Percentiles rank a stretch among this genome's conserved stretches.
phyloP scores from a whole-genome alignment of 2,797 vertebrate genomes.

The Acanthornis magna region DNA sequence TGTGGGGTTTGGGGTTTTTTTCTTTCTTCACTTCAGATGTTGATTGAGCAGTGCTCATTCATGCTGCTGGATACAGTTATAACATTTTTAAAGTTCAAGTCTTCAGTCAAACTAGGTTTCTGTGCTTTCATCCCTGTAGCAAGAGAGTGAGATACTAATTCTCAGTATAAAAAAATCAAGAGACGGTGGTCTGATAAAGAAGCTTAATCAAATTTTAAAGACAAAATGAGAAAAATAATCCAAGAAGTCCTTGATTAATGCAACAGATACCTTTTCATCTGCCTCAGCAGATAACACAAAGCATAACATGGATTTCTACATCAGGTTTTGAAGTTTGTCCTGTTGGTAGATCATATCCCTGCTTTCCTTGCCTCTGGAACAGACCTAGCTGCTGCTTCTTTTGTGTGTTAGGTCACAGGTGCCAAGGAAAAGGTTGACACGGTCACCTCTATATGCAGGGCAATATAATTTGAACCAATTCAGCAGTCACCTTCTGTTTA shows the following conservation, averaged over 20 bases:
- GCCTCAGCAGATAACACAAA: neutral
- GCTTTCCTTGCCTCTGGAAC: neutral
- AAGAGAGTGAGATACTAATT: neutral
- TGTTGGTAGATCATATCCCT: neutral
- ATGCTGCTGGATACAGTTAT: neutral
- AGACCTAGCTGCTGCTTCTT: neutral
- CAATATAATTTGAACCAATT: neutral
- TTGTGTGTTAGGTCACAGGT: neutral
- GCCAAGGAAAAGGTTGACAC: neutral
- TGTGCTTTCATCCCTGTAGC: neutral
- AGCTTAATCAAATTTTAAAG: neutral
- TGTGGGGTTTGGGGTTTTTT: neutral
- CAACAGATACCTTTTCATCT: neutral
- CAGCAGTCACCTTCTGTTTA: neutral
- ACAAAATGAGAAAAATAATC: neutral
- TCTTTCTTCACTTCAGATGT: neutral
- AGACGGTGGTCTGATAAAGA: neutral
- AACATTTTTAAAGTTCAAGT: neutral
- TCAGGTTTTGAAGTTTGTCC: neutral
- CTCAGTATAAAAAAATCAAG: neutral
- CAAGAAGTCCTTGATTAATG: neutral
- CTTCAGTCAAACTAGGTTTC: neutral
- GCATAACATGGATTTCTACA: neutral
- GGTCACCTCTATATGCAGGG: neutral
- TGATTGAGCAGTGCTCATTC: neutral